These are phyloP conservation scores for Drosophila nikananu DNA, from an alignment of 1,140 invertebrate species.

Conservation along the genomic window DNA sequence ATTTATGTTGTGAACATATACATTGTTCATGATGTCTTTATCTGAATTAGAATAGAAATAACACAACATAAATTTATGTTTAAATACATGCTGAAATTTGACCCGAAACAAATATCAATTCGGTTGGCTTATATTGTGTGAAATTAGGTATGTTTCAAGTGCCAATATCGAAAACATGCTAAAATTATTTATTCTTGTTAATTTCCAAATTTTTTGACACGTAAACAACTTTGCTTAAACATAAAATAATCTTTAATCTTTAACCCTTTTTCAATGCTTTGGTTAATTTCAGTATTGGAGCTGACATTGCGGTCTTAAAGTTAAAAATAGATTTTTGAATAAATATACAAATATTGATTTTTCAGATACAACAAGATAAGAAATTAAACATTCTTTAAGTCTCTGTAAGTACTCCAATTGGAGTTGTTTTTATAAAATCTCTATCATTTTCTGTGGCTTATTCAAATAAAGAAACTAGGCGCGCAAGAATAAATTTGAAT, in stretches of 20 bases:
- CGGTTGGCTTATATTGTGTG: background rate
- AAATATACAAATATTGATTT: background rate
- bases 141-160: too few relatives aligned
- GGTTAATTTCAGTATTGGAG: background rate
- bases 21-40: constrained; percentile 8
- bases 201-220: too few relatives aligned
- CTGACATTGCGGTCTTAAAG: too few relatives aligned
- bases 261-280: background rate
- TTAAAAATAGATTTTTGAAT: background rate
- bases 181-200: too few relatives aligned
- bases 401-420: too few relatives aligned
- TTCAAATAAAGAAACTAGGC: background rate
- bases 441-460: background rate
- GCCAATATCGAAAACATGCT: background rate
- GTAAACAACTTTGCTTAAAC: background rate
- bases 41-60: background rate
- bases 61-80: background rate
- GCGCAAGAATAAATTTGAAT: constrained; percentile 18
- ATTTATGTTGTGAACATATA: constrained; percentile 1
- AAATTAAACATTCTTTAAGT: background rate
- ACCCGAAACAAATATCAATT: background rate
- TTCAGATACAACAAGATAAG: too few relatives aligned
- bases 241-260: background rate
- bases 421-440: background rate
- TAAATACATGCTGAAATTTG: background rate